A percentile compares a stretch with the other conserved stretches of the same genome.
phyloP scores from a whole-genome alignment of 2,113 vertebrate species.

The Pluvialis apricaria region DNA sequence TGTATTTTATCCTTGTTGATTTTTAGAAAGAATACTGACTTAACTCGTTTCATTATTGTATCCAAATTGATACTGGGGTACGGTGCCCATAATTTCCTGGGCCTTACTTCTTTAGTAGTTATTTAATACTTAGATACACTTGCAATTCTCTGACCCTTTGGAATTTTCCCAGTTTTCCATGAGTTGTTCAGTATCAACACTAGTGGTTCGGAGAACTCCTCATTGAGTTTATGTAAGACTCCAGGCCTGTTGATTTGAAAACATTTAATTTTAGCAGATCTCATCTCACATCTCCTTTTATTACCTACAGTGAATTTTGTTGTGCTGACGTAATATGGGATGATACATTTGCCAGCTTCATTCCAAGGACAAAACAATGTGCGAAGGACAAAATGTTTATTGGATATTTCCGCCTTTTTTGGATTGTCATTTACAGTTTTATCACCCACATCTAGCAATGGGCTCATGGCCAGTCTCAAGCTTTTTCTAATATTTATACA shows the following conservation, averaged over 20 bases:
- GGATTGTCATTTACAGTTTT: constrained; percentile 16
- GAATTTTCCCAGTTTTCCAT: constrained; percentile 61
- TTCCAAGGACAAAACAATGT: constrained; percentile 64
- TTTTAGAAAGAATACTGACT: background rate
- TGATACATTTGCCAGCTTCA: constrained; percentile 55
- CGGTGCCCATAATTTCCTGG: background rate
- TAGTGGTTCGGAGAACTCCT: constrained; percentile 55
- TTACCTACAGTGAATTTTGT: constrained; percentile 67
- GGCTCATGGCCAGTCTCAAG: constrained; percentile 1
- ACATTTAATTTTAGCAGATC: constrained; percentile 67
- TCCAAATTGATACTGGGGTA: background rate
- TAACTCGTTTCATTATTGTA: background rate
- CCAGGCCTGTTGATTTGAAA: constrained; percentile 66
- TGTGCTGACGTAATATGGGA: constrained; percentile 61
- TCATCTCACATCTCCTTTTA: constrained; percentile 62
- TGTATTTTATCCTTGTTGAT: background rate
- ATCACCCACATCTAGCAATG: background rate
- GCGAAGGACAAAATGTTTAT: constrained; percentile 62
- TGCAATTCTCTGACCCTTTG: constrained; percentile 21
- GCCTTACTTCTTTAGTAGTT: background rate
- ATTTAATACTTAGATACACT: background rate
- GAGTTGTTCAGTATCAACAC: constrained; percentile 62
- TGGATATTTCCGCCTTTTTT: constrained; percentile 49
- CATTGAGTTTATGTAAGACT: constrained; percentile 61
- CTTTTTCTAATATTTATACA: background rate